A percentile compares a stretch with the other conserved stretches of the same genome.
Evolutionary conservation across 2,888 invertebrate species (phyloP).

Genomic region (Andrena fulva): DNA sequence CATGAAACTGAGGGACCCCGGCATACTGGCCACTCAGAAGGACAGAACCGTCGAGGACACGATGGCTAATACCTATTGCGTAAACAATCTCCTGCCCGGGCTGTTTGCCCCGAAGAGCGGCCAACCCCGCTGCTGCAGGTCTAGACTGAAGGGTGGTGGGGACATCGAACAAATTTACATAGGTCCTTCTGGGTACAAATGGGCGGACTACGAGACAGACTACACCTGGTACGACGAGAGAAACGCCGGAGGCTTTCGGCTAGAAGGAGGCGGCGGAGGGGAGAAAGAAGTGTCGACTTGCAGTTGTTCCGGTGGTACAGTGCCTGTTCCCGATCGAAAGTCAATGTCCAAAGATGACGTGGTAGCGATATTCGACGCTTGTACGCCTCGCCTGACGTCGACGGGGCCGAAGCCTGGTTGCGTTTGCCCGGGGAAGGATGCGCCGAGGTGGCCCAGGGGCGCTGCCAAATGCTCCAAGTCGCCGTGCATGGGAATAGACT

Average conservation of each 20-base stretch:
- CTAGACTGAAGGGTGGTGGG: slow-evolving; percentile 74
- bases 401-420: slow-evolving; percentile 35
- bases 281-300: slow-evolving; percentile 21
- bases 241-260: slow-evolving; percentile 34
- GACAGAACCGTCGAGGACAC: neutral
- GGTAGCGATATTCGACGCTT: slow-evolving; percentile 32
- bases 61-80: slow-evolving; percentile 61
- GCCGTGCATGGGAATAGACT: slow-evolving; percentile 74
- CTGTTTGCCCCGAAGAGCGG: slow-evolving; percentile 27
- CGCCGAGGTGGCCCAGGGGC: slow-evolving; percentile 31
- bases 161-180: slow-evolving; percentile 49
- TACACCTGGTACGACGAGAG: slow-evolving; percentile 56
- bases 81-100: slow-evolving; percentile 40
- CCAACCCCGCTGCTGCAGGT: slow-evolving; percentile 9
- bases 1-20: slow-evolving; percentile 65
- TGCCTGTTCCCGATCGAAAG: neutral
- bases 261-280: slow-evolving; percentile 67
- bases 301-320: slow-evolving; percentile 37
- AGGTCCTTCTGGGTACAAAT: slow-evolving; percentile 14
- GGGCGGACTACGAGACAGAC: slow-evolving; percentile 54
- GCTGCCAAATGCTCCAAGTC: slow-evolving; percentile 66
- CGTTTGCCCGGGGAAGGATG: slow-evolving; percentile 61
- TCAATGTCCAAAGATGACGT: neutral
- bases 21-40: slow-evolving; percentile 9
- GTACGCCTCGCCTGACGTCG: slow-evolving; percentile 27